phyloP scores from a whole-genome alignment of 2,113 vertebrate genomes.

The Nematolebias whitei region DNA sequence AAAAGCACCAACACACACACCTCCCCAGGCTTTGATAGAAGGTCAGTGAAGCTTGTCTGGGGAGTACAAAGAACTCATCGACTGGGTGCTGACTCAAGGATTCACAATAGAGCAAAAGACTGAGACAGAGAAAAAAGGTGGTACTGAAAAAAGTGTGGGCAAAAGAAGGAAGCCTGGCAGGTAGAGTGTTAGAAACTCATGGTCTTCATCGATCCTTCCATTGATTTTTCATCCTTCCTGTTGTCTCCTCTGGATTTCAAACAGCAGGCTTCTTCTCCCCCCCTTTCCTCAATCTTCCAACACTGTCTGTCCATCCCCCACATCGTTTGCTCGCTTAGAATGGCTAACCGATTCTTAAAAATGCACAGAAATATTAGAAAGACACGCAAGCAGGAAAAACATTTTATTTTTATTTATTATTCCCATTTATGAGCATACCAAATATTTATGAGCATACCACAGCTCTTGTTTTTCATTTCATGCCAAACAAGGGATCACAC shows the following conservation, averaged over 20 bases:
- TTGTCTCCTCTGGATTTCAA: slow-evolving; percentile 79
- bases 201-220: slow-evolving; percentile 75
- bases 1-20: slow-evolving; percentile 63
- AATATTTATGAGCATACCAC: slow-evolving; percentile 35
- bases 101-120: slow-evolving; percentile 68
- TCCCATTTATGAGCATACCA: no score
- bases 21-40: slow-evolving; percentile 71
- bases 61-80: slow-evolving; percentile 80
- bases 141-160: slow-evolving; percentile 42
- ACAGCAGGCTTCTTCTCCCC: slow-evolving; percentile 64
- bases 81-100: slow-evolving; percentile 82
- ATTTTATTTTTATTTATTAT: slow-evolving; percentile 5
- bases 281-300: slow-evolving; percentile 48
- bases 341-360: slow-evolving; percentile 63
- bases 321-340: slow-evolving; percentile 35
- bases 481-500: neutral
- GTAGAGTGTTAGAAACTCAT: slow-evolving; percentile 77
- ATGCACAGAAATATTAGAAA: slow-evolving; percentile 57
- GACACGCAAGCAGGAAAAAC: slow-evolving; percentile 35
- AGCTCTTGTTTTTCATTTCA: neutral
- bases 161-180: slow-evolving; percentile 64
- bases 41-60: slow-evolving; percentile 78
- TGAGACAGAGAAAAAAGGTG: slow-evolving; percentile 39
- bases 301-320: slow-evolving; percentile 63
- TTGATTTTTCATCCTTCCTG: slow-evolving; percentile 77